These are phyloP conservation scores for Esox lucius DNA, from an alignment of 2,797 vertebrate species.

Conservation along the genomic window DNA sequence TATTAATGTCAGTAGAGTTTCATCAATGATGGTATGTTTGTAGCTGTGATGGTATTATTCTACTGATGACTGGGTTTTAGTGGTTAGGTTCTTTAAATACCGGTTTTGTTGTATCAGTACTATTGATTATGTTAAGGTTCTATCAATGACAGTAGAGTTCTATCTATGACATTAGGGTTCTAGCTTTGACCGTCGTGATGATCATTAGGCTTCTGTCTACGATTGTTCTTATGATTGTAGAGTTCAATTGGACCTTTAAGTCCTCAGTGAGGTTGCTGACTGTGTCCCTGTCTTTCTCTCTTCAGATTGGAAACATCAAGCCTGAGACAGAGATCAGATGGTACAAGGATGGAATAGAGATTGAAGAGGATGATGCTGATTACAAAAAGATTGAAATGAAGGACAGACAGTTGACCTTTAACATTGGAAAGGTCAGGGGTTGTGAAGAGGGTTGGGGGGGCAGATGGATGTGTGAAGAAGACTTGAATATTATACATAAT, in stretches of 20 bases:
- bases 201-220: neutral
- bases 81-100: no score
- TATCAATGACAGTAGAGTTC: no score
- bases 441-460: constrained; percentile 27
- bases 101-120: no score
- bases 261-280: neutral
- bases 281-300: constrained; percentile 1
- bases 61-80: no score
- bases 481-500: neutral
- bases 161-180: no score
- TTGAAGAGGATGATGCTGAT: constrained; percentile 90
- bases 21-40: no score
- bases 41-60: no score
- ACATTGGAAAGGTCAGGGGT: constrained; percentile 91
- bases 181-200: no score
- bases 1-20: neutral
- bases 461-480: neutral
- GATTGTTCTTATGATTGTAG: no score
- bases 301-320: constrained; percentile 93
- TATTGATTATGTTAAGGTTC: no score
- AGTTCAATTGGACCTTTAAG: no score
- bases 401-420: constrained; percentile 85
- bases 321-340: constrained; percentile 89
- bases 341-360: constrained; percentile 92
- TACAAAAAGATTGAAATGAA: constrained; percentile 81